Evolutionary conservation across 2,888 invertebrate species (phyloP), one percentile per base, ranked within the genome.

Genomic region (Cylindroiulus punctatus): DNA sequence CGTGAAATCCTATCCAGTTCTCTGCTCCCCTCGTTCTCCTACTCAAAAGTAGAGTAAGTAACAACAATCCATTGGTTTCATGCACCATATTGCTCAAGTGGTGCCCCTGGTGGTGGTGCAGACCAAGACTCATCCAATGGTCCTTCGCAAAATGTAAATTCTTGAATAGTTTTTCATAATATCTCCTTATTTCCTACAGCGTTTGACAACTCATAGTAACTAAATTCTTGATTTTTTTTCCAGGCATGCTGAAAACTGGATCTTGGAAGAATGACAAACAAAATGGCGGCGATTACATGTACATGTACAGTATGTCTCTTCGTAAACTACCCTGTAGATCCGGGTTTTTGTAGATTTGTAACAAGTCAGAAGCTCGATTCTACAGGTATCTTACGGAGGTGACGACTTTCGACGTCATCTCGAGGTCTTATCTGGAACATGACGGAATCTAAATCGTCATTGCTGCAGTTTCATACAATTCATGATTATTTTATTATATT

Each of bases 251-350:
- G 14, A 36, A 19, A 26, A 44, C 44, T 8, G 44, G 14, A 65
- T 26, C 26, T 22, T 7, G 22, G 10, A 19, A 47, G 47, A 65
- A 65, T 0, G 8, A 4, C 17, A 44, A 44, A 44, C 17, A 76
- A 30, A 30, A 76, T 30, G 14, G 76, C 76, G 26, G 65, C 76
- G 65, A 12, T 65, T 12, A 44, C 14, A 26, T 12, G n/a, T 30
- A 17, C 14, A 14, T 47, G 30, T 47, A 36, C n/a, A 44, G 22
- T 65, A 26, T 76, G 86, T 86, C 86, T 88, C 96, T 96, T 96
- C 96, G 97, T 97, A 96, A 97, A 96, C 96, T 97, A 97, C 97
- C 97, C 97, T 97, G 97, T 97, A 97, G 97, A 97, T 97, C 97
- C 97, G 97, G 97, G 97, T 96, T 97, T 97, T 97, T 97, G 97